Base-by-base conservation (phyloP, 2,113 vertebrate species). In the Dascyllus trimaculatus region DNA sequence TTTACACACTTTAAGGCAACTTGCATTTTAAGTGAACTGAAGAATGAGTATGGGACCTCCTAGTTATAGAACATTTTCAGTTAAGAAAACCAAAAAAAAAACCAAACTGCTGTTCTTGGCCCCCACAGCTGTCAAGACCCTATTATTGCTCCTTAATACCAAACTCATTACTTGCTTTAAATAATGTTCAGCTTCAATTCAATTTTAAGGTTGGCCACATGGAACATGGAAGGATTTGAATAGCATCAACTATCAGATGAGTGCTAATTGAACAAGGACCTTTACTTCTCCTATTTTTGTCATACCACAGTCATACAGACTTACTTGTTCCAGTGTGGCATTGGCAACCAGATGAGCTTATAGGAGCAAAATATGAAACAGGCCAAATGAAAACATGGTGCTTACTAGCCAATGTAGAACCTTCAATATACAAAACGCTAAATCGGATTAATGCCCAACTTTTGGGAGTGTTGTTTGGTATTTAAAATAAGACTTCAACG, bases 211-310 rank as follows among this genome's bases (percentile, higher is more conserved):
- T 19, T 19, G 19, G 35, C 21, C 32, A 66, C 22, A 38, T 43
- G 48, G 15, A 78, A 57, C 63, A 40, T 43, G 13, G 15, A 17
- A 43, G 59, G 24, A 53, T 10, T 25, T n/a, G 24, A 24, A n/a
- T 26, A 57, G 40, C 38, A 56, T 11, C 21, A 22, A 54, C 1
- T 35, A 9, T 66, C 25, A 29, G 9, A 2, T 5, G n/a, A 19
- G 49, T 58, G 25, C 45, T 65, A 52, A 62, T 29, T 70, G 53
- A 53, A 79, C 11, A 2, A 21, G 45, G 59, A 66, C 46, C 66
- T 74, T 69, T 24, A 60, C 43, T 43, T 64, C n/a, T n/a, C 14
- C 26, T 17, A 45, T 59, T 64, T 64, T 59, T 69, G 40, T 76
- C 32, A 29, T 6, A 58, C 32, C 4, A 5, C 49, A 26, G 71